Base-by-base conservation (phyloP, 2,888 invertebrate genomes). In the Drepana falcataria region DNA sequence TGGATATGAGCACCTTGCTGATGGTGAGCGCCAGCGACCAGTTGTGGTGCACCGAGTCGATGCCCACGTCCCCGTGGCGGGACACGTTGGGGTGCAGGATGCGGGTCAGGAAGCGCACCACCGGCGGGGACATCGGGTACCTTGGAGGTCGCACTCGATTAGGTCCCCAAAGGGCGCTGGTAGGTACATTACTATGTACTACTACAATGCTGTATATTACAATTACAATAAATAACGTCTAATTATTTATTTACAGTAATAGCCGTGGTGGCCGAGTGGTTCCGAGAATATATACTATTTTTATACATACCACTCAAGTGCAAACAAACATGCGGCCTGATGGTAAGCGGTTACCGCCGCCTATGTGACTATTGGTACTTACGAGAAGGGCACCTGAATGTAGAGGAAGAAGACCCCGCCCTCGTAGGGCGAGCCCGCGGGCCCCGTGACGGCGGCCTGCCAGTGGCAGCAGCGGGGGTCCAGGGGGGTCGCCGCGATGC, bases 11-110 rank as follows among this genome's bases (percentile, higher is more conserved):
- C 57, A 97, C 94, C 80, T 97, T 98, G 64, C 96, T 95, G 75
- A 98, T 95, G 48, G 98, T 98, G 61, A 98, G 89, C 0, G 97
- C 98, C 59, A 98, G 89, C n/a, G 97, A 97, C 98, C 98, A 98
- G 88, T 98, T 98, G 87, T 97, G 96, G 72, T 97, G 96, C 68
- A 98, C 97, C 6, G 97, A 97, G 90, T 98, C 98, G 63, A 98
- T 95, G 57, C 98, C 98, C 52, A 98, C 97, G 86, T 98, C 98
- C 2, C 98, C 98, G 84, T 98, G 98, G 0, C 98, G 93, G 2
- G 97, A 97, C 55, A 98, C 96, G 88, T 98, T 98, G 4, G 98
- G 98, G 88, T 98, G 98, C 71, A 97, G 93, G 67, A 98, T 96
- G 84, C 96, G 96, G 0, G 98, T 98, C 59, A 98, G 92, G 90